Evolutionary conservation across 2,797 vertebrate species (phyloP).

Genomic region (Periparus ater): DNA sequence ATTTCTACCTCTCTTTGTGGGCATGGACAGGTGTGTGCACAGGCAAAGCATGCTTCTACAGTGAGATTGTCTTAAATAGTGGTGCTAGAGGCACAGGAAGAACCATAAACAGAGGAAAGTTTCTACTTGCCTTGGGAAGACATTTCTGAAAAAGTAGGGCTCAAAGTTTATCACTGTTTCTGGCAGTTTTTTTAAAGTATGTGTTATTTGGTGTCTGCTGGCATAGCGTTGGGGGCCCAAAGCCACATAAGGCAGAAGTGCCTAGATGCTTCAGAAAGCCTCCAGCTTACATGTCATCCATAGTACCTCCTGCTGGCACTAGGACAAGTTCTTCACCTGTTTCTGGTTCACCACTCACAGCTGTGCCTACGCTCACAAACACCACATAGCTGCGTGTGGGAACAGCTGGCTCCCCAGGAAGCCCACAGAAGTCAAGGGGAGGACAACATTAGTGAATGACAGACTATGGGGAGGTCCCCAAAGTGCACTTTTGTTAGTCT

Average conservation of each 20-base stretch:
- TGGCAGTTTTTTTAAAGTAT: accelerated
- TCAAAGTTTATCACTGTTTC: neutral
- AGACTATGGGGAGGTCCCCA: conserved; percentile 48
- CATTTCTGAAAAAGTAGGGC: neutral
- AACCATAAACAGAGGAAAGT: neutral
- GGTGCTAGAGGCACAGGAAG: neutral
- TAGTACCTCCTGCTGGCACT: neutral
- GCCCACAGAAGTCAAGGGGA: conserved; percentile 42
- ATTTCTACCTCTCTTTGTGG: neutral
- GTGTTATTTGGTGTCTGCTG: neutral
- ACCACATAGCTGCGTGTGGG: neutral
- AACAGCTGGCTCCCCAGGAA: conserved; percentile 49
- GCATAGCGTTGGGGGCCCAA: neutral
- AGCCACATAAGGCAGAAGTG: neutral
- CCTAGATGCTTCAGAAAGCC: neutral
- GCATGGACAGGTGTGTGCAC: neutral
- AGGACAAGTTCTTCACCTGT: conserved; percentile 19
- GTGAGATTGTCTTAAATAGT: neutral
- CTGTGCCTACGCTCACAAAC: neutral
- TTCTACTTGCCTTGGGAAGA: neutral
- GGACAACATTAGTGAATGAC: conserved; percentile 53
- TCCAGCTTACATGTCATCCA: neutral
- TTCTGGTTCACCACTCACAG: conserved; percentile 62
- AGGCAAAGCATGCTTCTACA: neutral
- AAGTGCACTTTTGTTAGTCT: conserved; percentile 53